Base-by-base conservation (phyloP, 2,888 invertebrate genomes). In the Hofmannophila pseudospretella region DNA sequence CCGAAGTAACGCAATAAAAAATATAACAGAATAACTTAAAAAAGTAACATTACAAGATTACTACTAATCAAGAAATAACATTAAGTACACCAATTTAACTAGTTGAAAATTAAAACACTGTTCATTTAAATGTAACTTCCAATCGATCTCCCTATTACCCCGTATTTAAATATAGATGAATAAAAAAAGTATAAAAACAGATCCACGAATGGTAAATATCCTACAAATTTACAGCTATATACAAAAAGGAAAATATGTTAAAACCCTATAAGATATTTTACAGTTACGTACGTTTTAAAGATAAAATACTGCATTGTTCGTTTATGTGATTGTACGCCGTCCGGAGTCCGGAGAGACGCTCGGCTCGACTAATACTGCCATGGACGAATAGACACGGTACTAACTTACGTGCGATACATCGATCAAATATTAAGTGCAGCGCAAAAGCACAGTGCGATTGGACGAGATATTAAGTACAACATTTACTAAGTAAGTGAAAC, bases 191-290 rank as follows among this genome's bases (percentile, higher is more conserved):
- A 64, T 61, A 69, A 64, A 71, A 71, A 64, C 73, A 78, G 65
- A 77, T 75, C 75, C 74, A 73, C 72, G 60, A 71, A 66, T 46
- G 51, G 53, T 65, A 63, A 72, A 67, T 72, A 74, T 63, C 64
- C 74, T 82, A 85, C 58, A 75, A 77, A 78, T 84, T 67, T 86
- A 86, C 85, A 85, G 67, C 65, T 81, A 82, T 84, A 66, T 85
- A 85, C 81, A 85, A 74, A 70, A 64, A 50, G 57, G 63, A 72
- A 79, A 72, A 73, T 66, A 68, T 73, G 68, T 81, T 75, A 82
- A 82, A 80, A 67, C 60, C 62, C 53, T 76, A 3, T 5, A 4
- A n/a, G n/a, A 16, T 16, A 73, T 64, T 54, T 53, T 62, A 71
- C 58, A 66, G 54, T 61, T 71, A 72, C 59, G 61, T 65, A 59